Evolutionary conservation across 1,140 invertebrate species (phyloP), one percentile per base, ranked within the genome.

Genomic region (Drosophila neocordata): DNA sequence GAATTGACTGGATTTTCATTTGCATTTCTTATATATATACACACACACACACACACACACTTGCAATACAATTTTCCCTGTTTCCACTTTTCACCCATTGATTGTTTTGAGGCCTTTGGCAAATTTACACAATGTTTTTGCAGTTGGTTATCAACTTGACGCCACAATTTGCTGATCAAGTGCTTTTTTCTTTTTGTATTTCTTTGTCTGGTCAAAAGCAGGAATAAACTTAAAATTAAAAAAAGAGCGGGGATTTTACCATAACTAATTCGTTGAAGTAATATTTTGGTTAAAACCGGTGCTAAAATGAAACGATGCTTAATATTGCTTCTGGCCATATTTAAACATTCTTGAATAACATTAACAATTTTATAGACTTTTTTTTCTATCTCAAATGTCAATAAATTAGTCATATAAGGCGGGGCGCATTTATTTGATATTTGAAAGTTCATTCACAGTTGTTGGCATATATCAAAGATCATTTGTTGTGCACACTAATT

Each of bases 71-170:
- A 48, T 60, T 44, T 52, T 55, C 44, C 65, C 65, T 56, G 31
- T 53, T 66, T 62, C 58, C 65, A 76, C 72, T 76, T 76, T 76
- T 75, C 73, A 76, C 65, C 60, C 73, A 76, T 69, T 88, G 82
- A 85, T 85, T 85, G 78, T 58, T 85, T 85, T 69, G 51, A 69
- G 52, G 82, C 82, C 78, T 51, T 68, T 65, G 83, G 82, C 78
- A 61, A 69, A 63, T 85, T 85, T 85, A 72, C 82, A 85, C 82
- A 85, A 85, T 79, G 59, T 67, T 58, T 44, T 22, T 44, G 52
- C 27, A 66, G 69, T 85, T 67, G 69, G 72, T 80, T 84, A 80
- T 80, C 82, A 84, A 80, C 66, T 73, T 81, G 73, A 65, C 84
- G 72, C 65, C 57, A 67, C 56, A 56, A 60, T 53, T 63, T 41